Evolutionary conservation across 2,797 vertebrate species (phyloP).

Genomic region (Basileuterus tristriatus): DNA sequence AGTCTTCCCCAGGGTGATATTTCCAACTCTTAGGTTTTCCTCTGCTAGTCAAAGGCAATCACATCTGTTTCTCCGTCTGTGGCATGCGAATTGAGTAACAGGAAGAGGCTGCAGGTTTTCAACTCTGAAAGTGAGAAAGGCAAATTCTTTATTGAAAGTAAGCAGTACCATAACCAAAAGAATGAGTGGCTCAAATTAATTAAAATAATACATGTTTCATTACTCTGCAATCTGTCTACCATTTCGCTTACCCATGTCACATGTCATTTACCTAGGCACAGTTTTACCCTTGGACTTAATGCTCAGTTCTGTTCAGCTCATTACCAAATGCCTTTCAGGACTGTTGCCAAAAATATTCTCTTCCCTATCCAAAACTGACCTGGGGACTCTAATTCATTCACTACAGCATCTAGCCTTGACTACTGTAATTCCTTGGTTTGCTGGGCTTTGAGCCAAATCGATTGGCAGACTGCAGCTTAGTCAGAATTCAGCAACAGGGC

Average conservation of each 20-base stretch:
- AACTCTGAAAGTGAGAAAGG: not conserved
- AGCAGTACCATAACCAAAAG: not conserved
- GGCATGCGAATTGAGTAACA: not conserved
- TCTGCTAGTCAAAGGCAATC: not conserved
- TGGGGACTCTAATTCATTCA: slow-evolving; percentile 40
- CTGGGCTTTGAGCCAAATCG: slow-evolving; percentile 57
- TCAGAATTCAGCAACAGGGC: slow-evolving; percentile 20
- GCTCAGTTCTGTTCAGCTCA: not conserved
- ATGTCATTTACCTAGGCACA: not conserved
- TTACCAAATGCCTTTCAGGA: not conserved
- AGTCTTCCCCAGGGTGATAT: not conserved
- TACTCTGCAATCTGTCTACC: not conserved
- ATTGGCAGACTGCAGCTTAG: slow-evolving; percentile 28
- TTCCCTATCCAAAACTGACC: slow-evolving; percentile 18
- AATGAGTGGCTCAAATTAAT: not conserved
- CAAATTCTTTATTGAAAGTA: not conserved
- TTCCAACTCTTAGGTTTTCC: not conserved
- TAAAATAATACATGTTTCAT: not conserved
- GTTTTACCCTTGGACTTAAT: not conserved
- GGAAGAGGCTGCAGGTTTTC: not conserved
- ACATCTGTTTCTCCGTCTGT: not conserved
- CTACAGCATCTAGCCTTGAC: slow-evolving; percentile 5
- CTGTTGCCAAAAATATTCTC: slow-evolving; percentile 21
- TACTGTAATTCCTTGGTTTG: slow-evolving; percentile 51
- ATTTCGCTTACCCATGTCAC: not conserved